These are phyloP conservation scores for Echinarachnius parma DNA, from an alignment of 53 echinoderm and acorn worm species.

Conservation along the genomic window DNA sequence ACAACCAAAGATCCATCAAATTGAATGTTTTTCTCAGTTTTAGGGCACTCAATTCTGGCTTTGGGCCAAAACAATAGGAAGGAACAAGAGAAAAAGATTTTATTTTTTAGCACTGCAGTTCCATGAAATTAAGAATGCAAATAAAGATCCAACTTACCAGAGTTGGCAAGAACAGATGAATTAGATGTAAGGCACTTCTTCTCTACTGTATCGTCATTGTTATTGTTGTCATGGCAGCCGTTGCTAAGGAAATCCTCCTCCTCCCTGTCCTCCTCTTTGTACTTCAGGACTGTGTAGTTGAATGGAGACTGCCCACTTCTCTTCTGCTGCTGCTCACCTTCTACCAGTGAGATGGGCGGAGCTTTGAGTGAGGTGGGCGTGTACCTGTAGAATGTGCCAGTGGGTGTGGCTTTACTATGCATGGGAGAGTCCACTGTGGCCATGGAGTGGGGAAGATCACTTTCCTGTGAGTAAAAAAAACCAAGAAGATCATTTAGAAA, in stretches of 20 bases:
- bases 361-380: slow-evolving; percentile 4
- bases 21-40: too few relatives aligned
- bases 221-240: slow-evolving; percentile 9
- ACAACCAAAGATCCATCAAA: too few relatives aligned
- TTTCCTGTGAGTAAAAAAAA: too few relatives aligned
- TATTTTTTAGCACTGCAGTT: too few relatives aligned
- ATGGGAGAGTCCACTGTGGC: slow-evolving; percentile 17
- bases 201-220: neutral
- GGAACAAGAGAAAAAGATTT: too few relatives aligned
- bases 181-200: slow-evolving; percentile 5
- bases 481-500: too few relatives aligned
- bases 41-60: too few relatives aligned
- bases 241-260: neutral
- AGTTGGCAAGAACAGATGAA: slow-evolving; percentile 3
- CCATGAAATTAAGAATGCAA: too few relatives aligned
- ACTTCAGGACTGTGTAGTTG: too few relatives aligned
- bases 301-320: slow-evolving; percentile 13
- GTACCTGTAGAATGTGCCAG: slow-evolving; percentile 2
- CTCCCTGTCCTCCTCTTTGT: too few relatives aligned
- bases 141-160: neutral
- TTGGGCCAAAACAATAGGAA: too few relatives aligned
- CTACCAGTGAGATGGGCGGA: neutral
- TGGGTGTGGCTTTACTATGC: neutral
- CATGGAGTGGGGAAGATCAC: slow-evolving; percentile 1
- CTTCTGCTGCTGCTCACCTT: neutral